These are phyloP conservation scores for Diogma glabrata DNA, from an alignment of 2,888 invertebrate genomes.

Conservation along the genomic window DNA sequence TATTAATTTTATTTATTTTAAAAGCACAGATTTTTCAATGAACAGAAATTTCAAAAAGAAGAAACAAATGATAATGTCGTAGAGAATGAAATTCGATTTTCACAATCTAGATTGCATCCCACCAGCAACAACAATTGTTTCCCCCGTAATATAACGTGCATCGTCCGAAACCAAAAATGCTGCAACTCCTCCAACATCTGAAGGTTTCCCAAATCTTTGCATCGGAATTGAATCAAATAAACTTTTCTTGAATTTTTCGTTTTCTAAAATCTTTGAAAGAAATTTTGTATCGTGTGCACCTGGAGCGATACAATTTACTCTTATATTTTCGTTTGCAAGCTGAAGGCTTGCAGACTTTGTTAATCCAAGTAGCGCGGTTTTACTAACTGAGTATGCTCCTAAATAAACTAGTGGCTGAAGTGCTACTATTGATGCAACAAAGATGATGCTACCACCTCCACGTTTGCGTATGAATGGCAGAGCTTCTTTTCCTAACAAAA, in stretches of 20 bases:
- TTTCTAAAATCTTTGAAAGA: conserved; percentile 50
- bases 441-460: conserved; percentile 75
- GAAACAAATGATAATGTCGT: too few relatives aligned
- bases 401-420: conserved; percentile 51
- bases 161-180: conserved; percentile 77
- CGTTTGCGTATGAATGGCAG: conserved; percentile 68
- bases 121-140: conserved; percentile 41
- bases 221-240: conserved; percentile 49
- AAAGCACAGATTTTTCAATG: not conserved
- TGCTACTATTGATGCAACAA: conserved; percentile 80
- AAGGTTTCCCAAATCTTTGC: conserved; percentile 56
- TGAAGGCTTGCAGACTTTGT: conserved; percentile 72
- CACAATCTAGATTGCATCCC: conserved; percentile 40
- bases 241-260: conserved; percentile 44
- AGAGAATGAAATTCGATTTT: too few relatives aligned
- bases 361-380: conserved; percentile 81
- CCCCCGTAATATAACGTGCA: conserved; percentile 68
- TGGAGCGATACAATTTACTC: conserved; percentile 89
- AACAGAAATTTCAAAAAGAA: not conserved
- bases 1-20: too few relatives aligned
- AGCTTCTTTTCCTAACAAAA: conserved; percentile 76
- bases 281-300: conserved; percentile 88
- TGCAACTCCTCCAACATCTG: conserved; percentile 65
- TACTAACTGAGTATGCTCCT: conserved; percentile 86
- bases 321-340: conserved; percentile 67